Percentiles rank a stretch among this genome's conserved stretches.
Conservation (phyloP, 2,797 vertebrate species). For the Leuciscus waleckii region DNA sequence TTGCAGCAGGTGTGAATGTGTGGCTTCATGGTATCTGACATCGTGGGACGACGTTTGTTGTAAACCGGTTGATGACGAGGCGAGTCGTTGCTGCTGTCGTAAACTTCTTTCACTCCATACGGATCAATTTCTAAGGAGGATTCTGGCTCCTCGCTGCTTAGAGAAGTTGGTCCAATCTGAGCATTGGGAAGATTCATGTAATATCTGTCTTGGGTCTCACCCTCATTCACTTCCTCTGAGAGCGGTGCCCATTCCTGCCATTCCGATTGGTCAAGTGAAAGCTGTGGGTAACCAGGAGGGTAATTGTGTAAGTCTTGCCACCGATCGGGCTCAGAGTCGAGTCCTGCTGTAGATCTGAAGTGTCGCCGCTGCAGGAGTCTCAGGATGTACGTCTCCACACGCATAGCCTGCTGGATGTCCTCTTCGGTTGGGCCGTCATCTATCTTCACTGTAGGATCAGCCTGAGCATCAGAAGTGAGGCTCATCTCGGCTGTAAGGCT, state of each 20-base stretch:
- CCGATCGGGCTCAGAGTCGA: slow-evolving; percentile 70
- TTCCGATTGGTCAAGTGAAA: slow-evolving; percentile 69
- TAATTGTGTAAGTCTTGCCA: slow-evolving; percentile 74
- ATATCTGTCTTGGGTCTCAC: slow-evolving; percentile 70
- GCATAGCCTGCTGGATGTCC: slow-evolving; percentile 78
- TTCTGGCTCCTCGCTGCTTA: slow-evolving; percentile 69
- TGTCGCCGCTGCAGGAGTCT: slow-evolving; percentile 84
- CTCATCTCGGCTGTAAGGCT: slow-evolving; percentile 25
- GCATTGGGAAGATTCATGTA: slow-evolving; percentile 72
- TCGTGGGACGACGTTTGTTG: slow-evolving; percentile 21
- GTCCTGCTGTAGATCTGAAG: slow-evolving; percentile 77
- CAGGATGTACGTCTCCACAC: slow-evolving; percentile 87
- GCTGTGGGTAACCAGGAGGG: slow-evolving; percentile 69
- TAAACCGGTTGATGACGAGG: slow-evolving; percentile 69
- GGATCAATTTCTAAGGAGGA: slow-evolving; percentile 72
- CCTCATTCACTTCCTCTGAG: slow-evolving; percentile 65
- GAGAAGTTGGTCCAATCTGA: slow-evolving; percentile 68
- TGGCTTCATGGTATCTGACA: slow-evolving; percentile 27
- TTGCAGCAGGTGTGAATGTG: slow-evolving; percentile 66
- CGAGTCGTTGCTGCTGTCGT: slow-evolving; percentile 63
- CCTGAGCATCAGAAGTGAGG: slow-evolving; percentile 62
- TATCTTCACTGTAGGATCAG: slow-evolving; percentile 43
- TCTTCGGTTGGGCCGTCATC: slow-evolving; percentile 68
- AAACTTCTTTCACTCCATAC: slow-evolving; percentile 70
- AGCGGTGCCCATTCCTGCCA: slow-evolving; percentile 70